Evolutionary conservation across 1,140 invertebrate genomes (phyloP), one percentile per base, ranked within the genome.

Genomic region (Heliothis subflexa): DNA sequence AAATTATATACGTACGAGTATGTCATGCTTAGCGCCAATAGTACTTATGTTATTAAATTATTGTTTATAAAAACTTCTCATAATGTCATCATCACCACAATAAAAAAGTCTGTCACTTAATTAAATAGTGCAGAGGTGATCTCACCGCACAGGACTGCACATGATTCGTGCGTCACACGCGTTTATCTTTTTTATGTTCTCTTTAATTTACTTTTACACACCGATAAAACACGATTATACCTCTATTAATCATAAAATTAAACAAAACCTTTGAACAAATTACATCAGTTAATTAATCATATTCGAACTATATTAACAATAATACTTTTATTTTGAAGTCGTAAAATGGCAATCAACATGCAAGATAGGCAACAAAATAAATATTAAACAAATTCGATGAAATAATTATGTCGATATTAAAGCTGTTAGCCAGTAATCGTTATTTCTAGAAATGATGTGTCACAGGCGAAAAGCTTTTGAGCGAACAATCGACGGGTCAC

Each of bases 211-310:
- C 47, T 50, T 68, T 16, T 28, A 68, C 47, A 68, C 47, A 25
- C 59, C 18, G 64, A 68, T 68, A 68, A 68, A 68, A 64, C 61
- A 47, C 61, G 61, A 64, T 47, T 64, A 64, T 64, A n/a, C n/a
- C n/a, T n/a, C n/a, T n/a, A 18, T 64, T 64, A 64, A 47, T 64
- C 61, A 64, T 9, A 68, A 68, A 50, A 45, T 52, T 14, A 68
- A 52, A 68, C 47, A 50, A 68, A 68, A 68, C 64, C 64, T 50
- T 25, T 25, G 47, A 25, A 68, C 64, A 68, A 68, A 68, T 68
- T 68, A 68, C 64, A 68, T 68, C 64, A 68, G 64, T 68, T 50
- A 68, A 68, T 68, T 68, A 68, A 68, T 68, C 64, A 68, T 50
- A 68, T 68, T 68, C 12, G 64, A 18, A 14, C 47, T 21, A 50